These are phyloP conservation scores for Eulemur mongoz DNA, from an alignment of 2,797 vertebrate genomes.

Conservation along the genomic window DNA sequence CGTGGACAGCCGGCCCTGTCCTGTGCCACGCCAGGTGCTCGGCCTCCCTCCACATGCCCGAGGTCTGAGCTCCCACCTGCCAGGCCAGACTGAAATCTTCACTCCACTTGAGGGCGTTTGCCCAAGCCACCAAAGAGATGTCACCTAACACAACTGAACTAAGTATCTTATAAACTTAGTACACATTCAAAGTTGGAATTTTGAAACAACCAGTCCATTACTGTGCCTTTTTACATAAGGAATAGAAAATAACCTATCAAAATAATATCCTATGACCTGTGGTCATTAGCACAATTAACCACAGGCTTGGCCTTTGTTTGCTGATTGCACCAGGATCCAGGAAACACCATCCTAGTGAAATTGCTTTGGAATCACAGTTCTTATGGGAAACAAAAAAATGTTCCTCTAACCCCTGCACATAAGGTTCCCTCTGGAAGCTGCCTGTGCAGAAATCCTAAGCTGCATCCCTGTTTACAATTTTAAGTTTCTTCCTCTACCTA, in stretches of 20 bases:
- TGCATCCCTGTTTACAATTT: neutral
- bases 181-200: neutral
- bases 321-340: neutral
- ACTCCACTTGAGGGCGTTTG: neutral
- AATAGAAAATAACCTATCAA: neutral
- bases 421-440: neutral
- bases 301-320: neutral
- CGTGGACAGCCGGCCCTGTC: neutral
- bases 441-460: neutral
- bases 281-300: neutral
- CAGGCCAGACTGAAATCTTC: too few relatives aligned
- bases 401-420: fast-evolving
- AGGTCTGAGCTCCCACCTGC: neutral
- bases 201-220: neutral
- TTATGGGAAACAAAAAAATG: fast-evolving
- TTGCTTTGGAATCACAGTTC: neutral
- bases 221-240: neutral
- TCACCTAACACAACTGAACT: fast-evolving
- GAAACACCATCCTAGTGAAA: neutral
- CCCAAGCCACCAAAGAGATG: fast-evolving
- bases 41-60: fast-evolving
- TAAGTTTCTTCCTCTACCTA: neutral
- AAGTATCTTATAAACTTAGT: neutral
- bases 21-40: fast-evolving
- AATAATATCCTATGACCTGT: fast-evolving